Conservation (phyloP, 2,113 vertebrate genomes). For the Pomatorhinus ruficollis region DNA sequence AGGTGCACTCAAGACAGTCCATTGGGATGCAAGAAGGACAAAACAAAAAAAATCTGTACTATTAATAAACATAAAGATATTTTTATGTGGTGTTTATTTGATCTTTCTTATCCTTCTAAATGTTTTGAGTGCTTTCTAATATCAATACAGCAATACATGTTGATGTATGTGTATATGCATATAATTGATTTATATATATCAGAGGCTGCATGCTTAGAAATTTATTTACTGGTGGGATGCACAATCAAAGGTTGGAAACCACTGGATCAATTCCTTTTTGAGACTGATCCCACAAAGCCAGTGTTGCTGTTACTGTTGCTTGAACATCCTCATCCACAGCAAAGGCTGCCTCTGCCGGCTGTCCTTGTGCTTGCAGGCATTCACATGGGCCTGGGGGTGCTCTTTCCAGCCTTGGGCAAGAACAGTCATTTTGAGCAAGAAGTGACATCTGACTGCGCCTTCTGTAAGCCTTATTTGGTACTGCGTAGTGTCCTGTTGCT, state of each 20-base stretch:
- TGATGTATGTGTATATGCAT: neutral
- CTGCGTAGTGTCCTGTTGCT: neutral
- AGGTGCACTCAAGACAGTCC: neutral
- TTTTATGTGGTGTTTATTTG: neutral
- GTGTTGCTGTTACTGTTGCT: neutral
- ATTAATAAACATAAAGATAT: neutral
- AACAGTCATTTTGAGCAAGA: neutral
- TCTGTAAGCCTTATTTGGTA: neutral
- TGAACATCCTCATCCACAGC: neutral
- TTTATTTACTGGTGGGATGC: neutral
- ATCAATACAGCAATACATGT: neutral
- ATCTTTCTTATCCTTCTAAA: neutral
- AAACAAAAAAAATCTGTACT: neutral
- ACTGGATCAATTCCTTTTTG: neutral
- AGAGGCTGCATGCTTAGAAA: neutral
- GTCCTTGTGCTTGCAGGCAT: neutral
- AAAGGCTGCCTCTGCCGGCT: neutral
- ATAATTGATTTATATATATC: neutral
- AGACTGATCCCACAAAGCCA: neutral
- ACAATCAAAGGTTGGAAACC: neutral
- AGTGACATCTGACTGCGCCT: neutral
- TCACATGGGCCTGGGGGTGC: rapidly evolving
- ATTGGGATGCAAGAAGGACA: neutral
- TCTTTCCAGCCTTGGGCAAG: neutral
- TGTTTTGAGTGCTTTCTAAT: neutral